A percentile compares a stretch with the other conserved stretches of the same genome.
phyloP scores from a whole-genome alignment of 2,797 vertebrate species.

The Parauchenoglanis punctatus region DNA sequence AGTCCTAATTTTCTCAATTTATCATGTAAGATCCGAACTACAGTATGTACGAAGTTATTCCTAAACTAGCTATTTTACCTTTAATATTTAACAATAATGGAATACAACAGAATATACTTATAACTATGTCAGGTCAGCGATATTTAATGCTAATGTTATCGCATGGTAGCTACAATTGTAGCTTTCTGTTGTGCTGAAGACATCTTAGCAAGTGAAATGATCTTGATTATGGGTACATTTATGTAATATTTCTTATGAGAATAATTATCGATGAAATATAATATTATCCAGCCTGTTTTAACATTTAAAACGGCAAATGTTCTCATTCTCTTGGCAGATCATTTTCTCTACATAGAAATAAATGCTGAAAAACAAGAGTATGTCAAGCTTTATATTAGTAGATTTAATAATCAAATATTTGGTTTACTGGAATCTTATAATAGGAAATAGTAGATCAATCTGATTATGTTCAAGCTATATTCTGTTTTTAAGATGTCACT shows the following conservation, averaged over 20 bases:
- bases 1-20: not conserved
- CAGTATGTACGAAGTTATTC: too few relatives aligned
- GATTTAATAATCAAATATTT: not conserved
- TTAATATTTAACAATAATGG: not conserved
- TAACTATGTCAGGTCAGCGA: not conserved
- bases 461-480: not conserved
- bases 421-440: not conserved
- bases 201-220: not conserved
- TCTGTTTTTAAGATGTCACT: not conserved
- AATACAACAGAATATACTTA: not conserved
- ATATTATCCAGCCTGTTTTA: not conserved
- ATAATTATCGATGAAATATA: not conserved
- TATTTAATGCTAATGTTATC: not conserved
- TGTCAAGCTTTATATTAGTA: not conserved
- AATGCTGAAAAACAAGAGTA: not conserved
- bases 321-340: not conserved
- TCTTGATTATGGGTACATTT: not conserved
- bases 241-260: not conserved
- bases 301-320: not conserved
- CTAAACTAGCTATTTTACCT: too few relatives aligned
- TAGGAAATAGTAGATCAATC: not conserved
- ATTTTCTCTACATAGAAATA: not conserved
- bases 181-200: not conserved
- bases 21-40: not conserved
- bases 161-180: not conserved